A percentile compares a stretch with the other conserved stretches of the same genome.
These are phyloP conservation scores for Helobdella robusta DNA, from an alignment of 2,888 invertebrate species.

Conservation along the genomic window DNA sequence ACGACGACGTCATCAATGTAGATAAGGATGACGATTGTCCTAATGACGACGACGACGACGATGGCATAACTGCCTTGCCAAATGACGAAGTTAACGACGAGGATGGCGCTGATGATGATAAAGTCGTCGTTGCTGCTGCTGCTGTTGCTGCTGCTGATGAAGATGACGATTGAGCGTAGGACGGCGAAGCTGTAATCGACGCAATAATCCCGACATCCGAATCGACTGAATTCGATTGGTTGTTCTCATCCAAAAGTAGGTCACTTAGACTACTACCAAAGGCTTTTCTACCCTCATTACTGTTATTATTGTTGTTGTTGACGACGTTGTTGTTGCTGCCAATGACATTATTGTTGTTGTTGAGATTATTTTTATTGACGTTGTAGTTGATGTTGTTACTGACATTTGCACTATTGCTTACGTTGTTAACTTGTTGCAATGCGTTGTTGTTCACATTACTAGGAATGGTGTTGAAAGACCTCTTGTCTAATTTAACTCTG, in stretches of 20 bases:
- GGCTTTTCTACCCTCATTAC: background rate
- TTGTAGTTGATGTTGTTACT: slow-evolving; percentile 5
- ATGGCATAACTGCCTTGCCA: background rate
- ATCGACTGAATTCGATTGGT: slow-evolving; percentile 10
- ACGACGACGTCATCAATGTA: no score
- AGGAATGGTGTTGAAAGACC: slow-evolving; percentile 4
- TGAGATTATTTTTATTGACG: background rate
- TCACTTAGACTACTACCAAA: slow-evolving; percentile 22
- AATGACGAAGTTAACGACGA: background rate
- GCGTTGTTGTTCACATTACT: no score
- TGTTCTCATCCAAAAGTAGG: slow-evolving; percentile 13
- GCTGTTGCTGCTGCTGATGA: no score
- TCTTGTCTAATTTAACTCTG: slow-evolving; percentile 13
- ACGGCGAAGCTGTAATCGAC: background rate
- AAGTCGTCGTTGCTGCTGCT: slow-evolving; percentile 6
- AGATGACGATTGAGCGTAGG: background rate
- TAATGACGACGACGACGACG: background rate
- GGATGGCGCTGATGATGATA: background rate
- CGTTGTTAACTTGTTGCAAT: no score
- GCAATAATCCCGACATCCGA: slow-evolving; percentile 15
- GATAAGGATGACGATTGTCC: no score
- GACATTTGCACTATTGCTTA: no score
- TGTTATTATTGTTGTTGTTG: background rate
- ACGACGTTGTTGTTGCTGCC: slow-evolving; percentile 2
- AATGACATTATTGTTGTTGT: slow-evolving; percentile 6